A percentile compares a stretch with the other conserved stretches of the same genome.
These are phyloP conservation scores for Notolepis coatsorum DNA, from an alignment of 2,797 vertebrate genomes.

Conservation along the genomic window DNA sequence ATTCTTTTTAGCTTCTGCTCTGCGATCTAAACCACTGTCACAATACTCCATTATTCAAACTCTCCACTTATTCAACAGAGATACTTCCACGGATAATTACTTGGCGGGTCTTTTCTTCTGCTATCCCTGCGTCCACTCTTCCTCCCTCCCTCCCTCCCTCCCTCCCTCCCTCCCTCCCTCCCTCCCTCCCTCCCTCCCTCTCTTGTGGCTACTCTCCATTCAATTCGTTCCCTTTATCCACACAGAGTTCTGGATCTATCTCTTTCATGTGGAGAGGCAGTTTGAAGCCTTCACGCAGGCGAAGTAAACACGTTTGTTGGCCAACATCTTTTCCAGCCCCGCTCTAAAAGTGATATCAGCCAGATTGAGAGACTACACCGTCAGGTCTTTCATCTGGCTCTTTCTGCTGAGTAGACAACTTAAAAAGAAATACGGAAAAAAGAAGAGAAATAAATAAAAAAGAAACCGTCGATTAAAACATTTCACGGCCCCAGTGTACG, in stretches of 20 bases:
- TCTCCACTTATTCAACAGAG: not conserved
- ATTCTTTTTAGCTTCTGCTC: too few relatives aligned
- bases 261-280: slow-evolving; percentile 2
- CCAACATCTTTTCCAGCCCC: slow-evolving; percentile 6
- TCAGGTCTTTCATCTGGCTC: not conserved
- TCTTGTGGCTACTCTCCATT: too few relatives aligned
- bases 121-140: too few relatives aligned
- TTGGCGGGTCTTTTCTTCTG: too few relatives aligned
- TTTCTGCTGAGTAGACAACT: slow-evolving; percentile 17
- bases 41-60: not conserved
- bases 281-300: slow-evolving; percentile 28
- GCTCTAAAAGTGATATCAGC: not conserved
- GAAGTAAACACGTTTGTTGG: slow-evolving; percentile 49
- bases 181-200: too few relatives aligned
- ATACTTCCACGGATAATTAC: too few relatives aligned
- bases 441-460: too few relatives aligned
- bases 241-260: too few relatives aligned
- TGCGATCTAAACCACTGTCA: not conserved
- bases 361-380: slow-evolving; percentile 29
- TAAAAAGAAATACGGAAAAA: too few relatives aligned
- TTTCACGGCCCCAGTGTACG: slow-evolving; percentile 23
- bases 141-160: too few relatives aligned
- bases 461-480: slow-evolving; percentile 46
- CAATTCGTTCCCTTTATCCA: too few relatives aligned
- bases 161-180: too few relatives aligned